phyloP scores from a whole-genome alignment of 2,888 invertebrate genomes.

The Lampropteryx suffumata region DNA sequence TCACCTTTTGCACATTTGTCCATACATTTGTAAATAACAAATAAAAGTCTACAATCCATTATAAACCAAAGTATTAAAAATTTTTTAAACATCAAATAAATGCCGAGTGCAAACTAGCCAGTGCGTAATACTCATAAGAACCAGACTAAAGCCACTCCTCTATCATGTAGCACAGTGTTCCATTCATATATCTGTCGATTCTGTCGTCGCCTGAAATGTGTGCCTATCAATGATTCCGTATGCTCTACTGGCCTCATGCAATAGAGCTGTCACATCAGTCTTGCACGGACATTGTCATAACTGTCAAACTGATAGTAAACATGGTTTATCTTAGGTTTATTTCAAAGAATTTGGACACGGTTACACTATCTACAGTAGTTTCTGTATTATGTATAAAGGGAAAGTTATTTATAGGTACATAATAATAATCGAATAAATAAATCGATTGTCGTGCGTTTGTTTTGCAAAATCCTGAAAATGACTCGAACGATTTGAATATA shows the following conservation, averaged over 20 bases:
- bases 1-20: too few species aligned
- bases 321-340: not conserved
- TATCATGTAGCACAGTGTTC: conserved; percentile 45
- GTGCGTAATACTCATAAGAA: conserved; percentile 9
- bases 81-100: not conserved
- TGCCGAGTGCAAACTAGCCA: not conserved
- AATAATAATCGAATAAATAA: too few species aligned
- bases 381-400: too few species aligned
- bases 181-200: conserved; percentile 51
- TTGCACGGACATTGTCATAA: not conserved
- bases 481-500: too few species aligned
- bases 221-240: conserved; percentile 32
- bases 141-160: conserved; percentile 37
- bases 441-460: too few species aligned
- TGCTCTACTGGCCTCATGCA: conserved; percentile 6
- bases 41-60: too few species aligned
- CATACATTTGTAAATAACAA: too few species aligned
- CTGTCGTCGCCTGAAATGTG: conserved; percentile 39
- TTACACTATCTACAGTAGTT: too few species aligned
- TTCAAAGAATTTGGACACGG: not conserved
- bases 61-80: too few species aligned
- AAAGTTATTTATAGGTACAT: too few species aligned
- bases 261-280: conserved; percentile 16
- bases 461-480: too few species aligned
- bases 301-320: conserved; percentile 5